phyloP scores from a whole-genome alignment of 2,888 invertebrate genomes.

The Cataglyphis livida region DNA sequence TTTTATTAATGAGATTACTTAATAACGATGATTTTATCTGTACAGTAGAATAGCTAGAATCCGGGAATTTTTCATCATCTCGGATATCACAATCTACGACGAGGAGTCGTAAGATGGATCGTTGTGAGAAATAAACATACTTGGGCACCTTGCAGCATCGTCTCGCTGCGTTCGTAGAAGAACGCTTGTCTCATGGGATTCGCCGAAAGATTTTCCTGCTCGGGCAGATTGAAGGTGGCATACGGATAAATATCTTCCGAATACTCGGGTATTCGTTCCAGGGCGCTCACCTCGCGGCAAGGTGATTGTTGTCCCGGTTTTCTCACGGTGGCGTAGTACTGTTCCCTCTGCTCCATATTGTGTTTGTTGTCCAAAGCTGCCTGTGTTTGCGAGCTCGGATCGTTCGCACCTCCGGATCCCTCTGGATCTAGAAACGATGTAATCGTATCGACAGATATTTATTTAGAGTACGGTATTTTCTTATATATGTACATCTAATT shows the following conservation, averaged over 20 bases:
- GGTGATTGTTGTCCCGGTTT: conserved; percentile 86
- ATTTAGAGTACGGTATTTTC: background rate
- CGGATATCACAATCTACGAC: conserved; percentile 12
- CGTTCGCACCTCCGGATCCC: conserved; percentile 79
- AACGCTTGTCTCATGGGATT: conserved; percentile 85
- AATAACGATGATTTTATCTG: background rate
- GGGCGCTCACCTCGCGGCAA: conserved; percentile 84
- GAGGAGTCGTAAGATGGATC: conserved; percentile 32
- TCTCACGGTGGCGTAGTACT: conserved; percentile 87
- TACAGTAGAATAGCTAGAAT: background rate
- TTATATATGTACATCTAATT: background rate
- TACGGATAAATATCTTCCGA: conserved; percentile 89
- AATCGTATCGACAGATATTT: background rate
- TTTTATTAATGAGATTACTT: conserved; percentile 34
- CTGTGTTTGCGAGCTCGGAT: conserved; percentile 82
- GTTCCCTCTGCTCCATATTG: conserved; percentile 86
- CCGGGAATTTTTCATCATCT: conserved; percentile 6
- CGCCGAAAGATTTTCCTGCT: conserved; percentile 87
- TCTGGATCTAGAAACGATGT: conserved; percentile 75
- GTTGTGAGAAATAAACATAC: conserved; percentile 68
- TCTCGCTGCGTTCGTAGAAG: conserved; percentile 84
- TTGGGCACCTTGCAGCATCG: conserved; percentile 83
- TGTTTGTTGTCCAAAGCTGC: conserved; percentile 85
- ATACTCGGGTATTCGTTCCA: conserved; percentile 88
- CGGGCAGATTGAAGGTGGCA: conserved; percentile 88